Base-by-base conservation (phyloP, 1,140 invertebrate species). In the Drosophila mojavensis region DNA sequence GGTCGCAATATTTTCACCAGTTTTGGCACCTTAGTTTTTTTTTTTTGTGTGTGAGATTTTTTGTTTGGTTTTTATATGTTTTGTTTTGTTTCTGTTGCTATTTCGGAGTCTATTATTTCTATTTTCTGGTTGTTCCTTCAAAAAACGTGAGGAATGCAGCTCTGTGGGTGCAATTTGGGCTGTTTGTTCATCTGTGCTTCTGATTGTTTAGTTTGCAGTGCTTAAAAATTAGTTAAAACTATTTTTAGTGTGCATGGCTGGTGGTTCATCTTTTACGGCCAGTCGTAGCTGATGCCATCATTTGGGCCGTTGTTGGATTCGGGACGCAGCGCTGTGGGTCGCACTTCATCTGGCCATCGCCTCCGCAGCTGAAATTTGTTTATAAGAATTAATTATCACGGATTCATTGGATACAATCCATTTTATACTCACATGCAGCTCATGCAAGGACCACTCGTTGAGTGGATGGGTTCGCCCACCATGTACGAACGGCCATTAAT, bases 311-410 rank as follows among this genome's bases (percentile, higher is more conserved):
- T 94, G 97, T 96, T 56, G 97, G 96, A 91, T 97, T 96, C 33
- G 97, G 97, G 75, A 95, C 96, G 91, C 97, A 98, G 62, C 95
- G 94, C 92, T 95, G 95, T 48, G 97, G 97, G 93, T 98, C 96
- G 93, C 97, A 98, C 93, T 97, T 96, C 97, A 98, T 98, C 93
- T 97, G 96, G 79, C 97, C 97, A 92, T 97, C 95, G 50, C 95
- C 94, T 81, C 96, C 97, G 93, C 97, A 98, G 93, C 97, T 98
- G 63, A 28, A 91, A 90, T 17, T 15, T 11, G 5, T 6, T 33
- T 0, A 26, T 0, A 17, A 30, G 30, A 30, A 26, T 30, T 11
- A 4, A 41, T 56, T 53, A 58, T 24, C 11, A 10, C 13, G n/a
- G n/a, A 1, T 58, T 5, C 7, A 6, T 36, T 24, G 47, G 15